Evolutionary conservation across 2,113 vertebrate species (phyloP), one percentile per base, ranked within the genome.

Genomic region (Bos javanicus): DNA sequence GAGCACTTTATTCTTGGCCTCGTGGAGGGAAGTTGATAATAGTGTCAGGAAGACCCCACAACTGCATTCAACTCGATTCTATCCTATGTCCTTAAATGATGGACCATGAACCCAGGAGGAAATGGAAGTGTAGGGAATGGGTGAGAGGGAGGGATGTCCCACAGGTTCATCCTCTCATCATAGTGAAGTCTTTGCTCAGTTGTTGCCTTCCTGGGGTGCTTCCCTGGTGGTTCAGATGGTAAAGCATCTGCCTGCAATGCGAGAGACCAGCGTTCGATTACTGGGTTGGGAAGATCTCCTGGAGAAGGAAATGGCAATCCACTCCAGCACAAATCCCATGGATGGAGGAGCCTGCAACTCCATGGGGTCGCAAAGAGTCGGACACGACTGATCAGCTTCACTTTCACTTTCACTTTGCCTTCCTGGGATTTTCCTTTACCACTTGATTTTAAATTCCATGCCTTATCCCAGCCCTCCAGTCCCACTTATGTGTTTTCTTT

Each of bases 21-120:
- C 0, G 0, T 23, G n/a, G 17, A 36, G n/a, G n/a, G 0, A 71
- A 3, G 64, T 71, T 71, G 64, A 36, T 10, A 71, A 39, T 39
- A 36, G n/a, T 23, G n/a, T 39, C n/a, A 54, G 89, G 36, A 28
- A n/a, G 54, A 11, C 25, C 25, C 19, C 33, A 5, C 13, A 12
- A 67, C 80, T 71, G 0, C 5, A 71, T 39, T 39, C 19, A 36
- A 12, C n/a, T 39, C 0, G 2, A 0, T 71, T 71, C 64, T 71
- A 36, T 36, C n/a, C 64, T 71, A n/a, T 71, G 16, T 71, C n/a
- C n/a, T 39, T 23, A 39, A 71, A 71, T 71, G 19, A 71, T 39
- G n/a, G 67, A 23, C n/a, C 19, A 39, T 21, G n/a, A 71, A 36
- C 19, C 67, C 67, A 71, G 4, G 19, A 71, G 67, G 67, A 39